phyloP scores from a whole-genome alignment of 2,797 vertebrate species.

The Peromyscus attwateri region DNA sequence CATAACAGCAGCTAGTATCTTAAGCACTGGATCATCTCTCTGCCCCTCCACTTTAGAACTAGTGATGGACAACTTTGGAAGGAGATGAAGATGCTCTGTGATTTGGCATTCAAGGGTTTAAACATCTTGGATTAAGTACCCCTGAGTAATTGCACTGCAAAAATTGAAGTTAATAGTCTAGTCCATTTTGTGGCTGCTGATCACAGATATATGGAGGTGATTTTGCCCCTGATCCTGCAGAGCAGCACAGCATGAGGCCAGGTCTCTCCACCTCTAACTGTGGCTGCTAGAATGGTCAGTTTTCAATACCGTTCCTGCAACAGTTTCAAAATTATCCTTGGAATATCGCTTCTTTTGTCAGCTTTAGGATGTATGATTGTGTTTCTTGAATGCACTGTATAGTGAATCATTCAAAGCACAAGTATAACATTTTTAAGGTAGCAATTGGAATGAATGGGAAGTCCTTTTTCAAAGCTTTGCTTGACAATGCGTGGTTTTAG shows the following conservation, averaged over 20 bases:
- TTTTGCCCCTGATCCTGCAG: neutral
- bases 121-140: constrained; percentile 27
- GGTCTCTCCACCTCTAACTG: constrained; percentile 33
- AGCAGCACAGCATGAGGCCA: neutral
- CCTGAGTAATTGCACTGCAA: constrained; percentile 19
- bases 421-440: constrained; percentile 64
- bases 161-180: neutral
- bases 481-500: constrained; percentile 65
- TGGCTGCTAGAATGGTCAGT: constrained; percentile 41
- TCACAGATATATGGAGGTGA: neutral
- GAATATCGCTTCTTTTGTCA: constrained; percentile 61
- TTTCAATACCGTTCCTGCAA: constrained; percentile 50
- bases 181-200: neutral
- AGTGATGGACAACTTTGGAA: neutral
- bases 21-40: neutral
- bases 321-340: constrained; percentile 44
- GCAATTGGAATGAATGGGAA: constrained; percentile 61
- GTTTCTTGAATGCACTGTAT: constrained; percentile 45
- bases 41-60: neutral
- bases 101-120: neutral
- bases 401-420: constrained; percentile 59
- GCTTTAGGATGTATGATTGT: constrained; percentile 10
- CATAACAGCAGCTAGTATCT: neutral
- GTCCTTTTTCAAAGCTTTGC: constrained; percentile 28
- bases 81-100: neutral